Conservation (phyloP, 2,113 vertebrate genomes). For the Ia io region DNA sequence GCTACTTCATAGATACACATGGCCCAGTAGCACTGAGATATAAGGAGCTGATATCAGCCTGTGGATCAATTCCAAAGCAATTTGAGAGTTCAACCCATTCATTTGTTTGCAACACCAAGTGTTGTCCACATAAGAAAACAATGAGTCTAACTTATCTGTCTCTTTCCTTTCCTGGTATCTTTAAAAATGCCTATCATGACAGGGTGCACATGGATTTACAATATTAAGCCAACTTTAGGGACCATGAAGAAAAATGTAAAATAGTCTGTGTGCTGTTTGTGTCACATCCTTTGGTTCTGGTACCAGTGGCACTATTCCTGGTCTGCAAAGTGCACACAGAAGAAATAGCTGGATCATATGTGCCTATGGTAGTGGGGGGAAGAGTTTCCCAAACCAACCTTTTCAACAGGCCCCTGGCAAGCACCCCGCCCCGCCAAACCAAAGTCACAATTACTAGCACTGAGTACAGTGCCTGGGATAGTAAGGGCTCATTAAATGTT, state of each 20-base stretch:
- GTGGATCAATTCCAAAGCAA: slow-evolving; percentile 57
- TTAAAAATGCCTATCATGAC: slow-evolving; percentile 1
- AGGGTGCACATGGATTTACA: neutral
- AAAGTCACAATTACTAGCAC: neutral
- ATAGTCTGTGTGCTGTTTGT: neutral
- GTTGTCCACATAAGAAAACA: slow-evolving; percentile 38
- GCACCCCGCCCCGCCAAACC: neutral
- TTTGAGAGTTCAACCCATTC: slow-evolving; percentile 38
- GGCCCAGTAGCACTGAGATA: slow-evolving; percentile 45
- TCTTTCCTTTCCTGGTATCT: slow-evolving; percentile 40
- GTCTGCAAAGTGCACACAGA: neutral
- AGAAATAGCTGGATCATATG: neutral
- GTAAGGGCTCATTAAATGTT: neutral
- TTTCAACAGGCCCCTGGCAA: neutral
- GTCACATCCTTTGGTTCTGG: neutral
- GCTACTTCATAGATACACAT: slow-evolving; percentile 61
- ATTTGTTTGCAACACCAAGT: slow-evolving; percentile 51
- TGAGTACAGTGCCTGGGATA: neutral
- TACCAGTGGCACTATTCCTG: neutral
- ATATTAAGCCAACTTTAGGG: neutral
- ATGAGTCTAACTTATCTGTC: neutral
- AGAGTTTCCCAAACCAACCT: neutral
- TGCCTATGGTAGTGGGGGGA: neutral
- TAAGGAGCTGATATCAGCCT: neutral
- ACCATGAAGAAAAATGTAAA: neutral